Evolutionary conservation across 2,888 invertebrate species (phyloP), one percentile per base, ranked within the genome.

Genomic region (Abrostola triplasia): DNA sequence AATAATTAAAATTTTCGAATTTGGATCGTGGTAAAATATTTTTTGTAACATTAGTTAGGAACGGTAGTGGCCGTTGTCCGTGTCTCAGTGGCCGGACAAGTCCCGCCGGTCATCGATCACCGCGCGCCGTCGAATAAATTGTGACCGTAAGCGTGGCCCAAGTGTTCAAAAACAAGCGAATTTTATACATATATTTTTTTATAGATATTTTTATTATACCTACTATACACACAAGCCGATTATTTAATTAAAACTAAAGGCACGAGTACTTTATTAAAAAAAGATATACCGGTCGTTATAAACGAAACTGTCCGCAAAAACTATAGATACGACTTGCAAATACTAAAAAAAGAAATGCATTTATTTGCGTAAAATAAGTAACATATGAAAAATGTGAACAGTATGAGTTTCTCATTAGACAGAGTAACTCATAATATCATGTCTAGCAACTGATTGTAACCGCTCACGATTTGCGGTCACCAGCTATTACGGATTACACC

Each of bases 101-200:
- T 82, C 87, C 81, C 81, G 80, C 79, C 84, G 88, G 87, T 85
- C 91, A 93, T 93, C 93, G 93, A 93, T 93, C 93, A 93, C 91
- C 80, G 86, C 82, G 81, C 82, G 81, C 88, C 88, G 88, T 89
- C 90, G 87, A 89, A 93, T 93, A 93, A 93, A 93, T 93, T 90
- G 88, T 81, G 81, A 64, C 72, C 71, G 58, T 44, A 59, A 53
- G 78, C 73, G 67, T 84, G 88, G 84, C 57, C 73, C 84, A 84
- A 87, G 79, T 37, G 12, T 53, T 6, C 6, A 9, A 38, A 10
- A 36, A 54, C n/a, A 9, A 70, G 69, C 75, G 77, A 42, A 0
- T 44, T 13, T 9, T 35, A 10, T 24, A 35, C 35, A 41, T 42
- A 42, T 44, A 44, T 0, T 13, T 44, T 40, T 9, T 4, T 9